phyloP scores from a whole-genome alignment of 2,797 vertebrate genomes.

The Fringilla coelebs region DNA sequence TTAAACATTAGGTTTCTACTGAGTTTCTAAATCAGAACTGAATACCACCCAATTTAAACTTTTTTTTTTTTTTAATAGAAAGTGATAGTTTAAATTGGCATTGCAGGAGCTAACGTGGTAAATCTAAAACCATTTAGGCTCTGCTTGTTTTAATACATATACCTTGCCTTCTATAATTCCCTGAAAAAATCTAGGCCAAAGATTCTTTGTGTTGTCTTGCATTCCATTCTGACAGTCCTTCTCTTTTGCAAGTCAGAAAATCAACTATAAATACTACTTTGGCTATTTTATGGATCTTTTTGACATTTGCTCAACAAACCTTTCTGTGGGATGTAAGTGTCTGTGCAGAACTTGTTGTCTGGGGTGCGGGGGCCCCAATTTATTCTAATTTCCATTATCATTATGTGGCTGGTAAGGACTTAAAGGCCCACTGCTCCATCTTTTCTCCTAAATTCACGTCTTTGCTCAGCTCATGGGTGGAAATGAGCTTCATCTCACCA shows the following conservation, averaged over 20 bases:
- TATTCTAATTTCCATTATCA: not conserved
- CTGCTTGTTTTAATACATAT: conserved; percentile 64
- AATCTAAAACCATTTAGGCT: conserved; percentile 54
- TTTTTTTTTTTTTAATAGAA: conserved; percentile 29
- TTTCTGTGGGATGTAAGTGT: not conserved
- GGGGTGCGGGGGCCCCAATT: accelerated
- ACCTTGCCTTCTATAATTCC: conserved; percentile 56
- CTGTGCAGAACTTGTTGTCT: not conserved
- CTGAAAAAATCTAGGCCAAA: conserved; percentile 60
- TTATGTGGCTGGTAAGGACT: not conserved
- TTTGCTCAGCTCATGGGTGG: not conserved
- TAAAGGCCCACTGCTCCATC: not conserved
- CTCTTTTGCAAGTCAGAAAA: conserved; percentile 16
- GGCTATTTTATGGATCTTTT: not conserved
- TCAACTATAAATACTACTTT: conserved; percentile 1
- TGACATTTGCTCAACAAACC: not conserved
- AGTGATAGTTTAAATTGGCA: conserved; percentile 71
- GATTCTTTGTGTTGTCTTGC: conserved; percentile 46
- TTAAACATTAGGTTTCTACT: conserved; percentile 59
- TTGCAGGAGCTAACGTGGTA: conserved; percentile 53
- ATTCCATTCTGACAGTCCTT: conserved; percentile 41
- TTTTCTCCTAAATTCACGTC: not conserved
- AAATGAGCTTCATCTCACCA: conserved; percentile 31
- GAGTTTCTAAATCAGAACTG: conserved; percentile 60
- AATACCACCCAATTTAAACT: conserved; percentile 27